Evolutionary conservation across 2,797 vertebrate species (phyloP).

Genomic region (Urosaurus nigricauda): DNA sequence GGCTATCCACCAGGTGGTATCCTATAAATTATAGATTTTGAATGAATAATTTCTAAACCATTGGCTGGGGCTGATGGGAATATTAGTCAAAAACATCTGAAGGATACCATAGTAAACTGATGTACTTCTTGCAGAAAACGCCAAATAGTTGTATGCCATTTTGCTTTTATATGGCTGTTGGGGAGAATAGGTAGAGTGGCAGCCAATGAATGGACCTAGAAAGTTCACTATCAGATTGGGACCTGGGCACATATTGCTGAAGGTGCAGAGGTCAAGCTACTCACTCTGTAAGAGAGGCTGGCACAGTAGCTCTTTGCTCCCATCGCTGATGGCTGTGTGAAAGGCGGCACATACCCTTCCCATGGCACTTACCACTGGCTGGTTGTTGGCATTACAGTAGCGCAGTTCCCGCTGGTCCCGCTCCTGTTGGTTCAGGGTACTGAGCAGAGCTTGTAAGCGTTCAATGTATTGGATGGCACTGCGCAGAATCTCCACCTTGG

Average conservation of each 20-base stretch:
- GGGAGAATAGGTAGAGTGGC: background rate
- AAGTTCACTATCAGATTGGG: background rate
- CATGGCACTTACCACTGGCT: conserved; percentile 83
- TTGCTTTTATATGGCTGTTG: background rate
- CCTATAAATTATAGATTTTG: background rate
- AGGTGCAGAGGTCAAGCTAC: background rate
- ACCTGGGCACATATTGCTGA: background rate
- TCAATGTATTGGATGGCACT: conserved; percentile 99
- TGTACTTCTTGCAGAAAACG: background rate
- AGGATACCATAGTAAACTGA: background rate
- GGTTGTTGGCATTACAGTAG: conserved; percentile 79
- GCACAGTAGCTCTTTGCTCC: background rate
- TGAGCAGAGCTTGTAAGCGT: conserved; percentile 94
- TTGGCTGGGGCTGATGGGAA: background rate
- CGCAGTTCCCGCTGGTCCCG: conserved; percentile 86
- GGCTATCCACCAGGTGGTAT: background rate
- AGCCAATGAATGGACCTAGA: background rate
- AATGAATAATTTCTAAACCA: background rate
- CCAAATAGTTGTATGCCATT: background rate
- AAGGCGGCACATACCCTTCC: background rate
- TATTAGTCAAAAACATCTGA: no score
- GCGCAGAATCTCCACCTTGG: conserved; percentile 98
- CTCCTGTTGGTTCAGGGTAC: conserved; percentile 96
- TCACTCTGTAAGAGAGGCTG: background rate
- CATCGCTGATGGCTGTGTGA: background rate